Evolutionary conservation across 2,797 vertebrate species (phyloP), one percentile per base, ranked within the genome.

Genomic region (Danio albolineatus): DNA sequence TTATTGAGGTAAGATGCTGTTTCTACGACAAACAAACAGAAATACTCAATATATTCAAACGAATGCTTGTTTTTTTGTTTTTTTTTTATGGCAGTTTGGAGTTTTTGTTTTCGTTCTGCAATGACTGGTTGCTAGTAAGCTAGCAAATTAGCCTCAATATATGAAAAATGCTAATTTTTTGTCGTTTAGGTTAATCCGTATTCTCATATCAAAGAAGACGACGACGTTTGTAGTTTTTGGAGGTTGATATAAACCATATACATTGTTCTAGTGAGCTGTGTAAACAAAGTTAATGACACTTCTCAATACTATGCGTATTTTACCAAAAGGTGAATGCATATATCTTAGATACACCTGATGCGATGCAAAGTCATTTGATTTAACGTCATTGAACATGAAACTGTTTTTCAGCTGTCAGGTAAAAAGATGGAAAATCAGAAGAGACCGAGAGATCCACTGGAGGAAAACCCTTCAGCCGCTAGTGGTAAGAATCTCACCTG

Each of bases 381-480:
- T 38, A 69, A 39, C n/a, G n/a, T 53, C 5, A 2, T 19, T 57
- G 6, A 53, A 28, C 6, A 10, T 48, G 0, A 13, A 8, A 14
- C 7, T 59, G 13, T 10, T 43, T 57, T 80, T 48, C 5, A 59
- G 17, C 21, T 60, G 57, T 51, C 44, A n/a, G 53, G 73, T 86
- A 5, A 1, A 82, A 16, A 60, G 70, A 85, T 80, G 10, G 13
- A 49, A 73, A 79, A 16, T 21, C 46, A 90, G 70, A 94, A 94
- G 86, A 90, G 93, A 67, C 91, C 41, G 59, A 90, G 93, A 81
- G 83, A 87, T 0, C 90, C 92, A 19, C 78, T 93, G 81, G 92
- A 93, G 54, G 92, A 92, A 71, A 92, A 92, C 48, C 0, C 62
- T 49, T 48, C 73, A 4, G 5, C 70, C 8, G 44, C 88, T 88